Evolutionary conservation across 2,888 invertebrate genomes (phyloP).

Genomic region (Halictus ligatus): DNA sequence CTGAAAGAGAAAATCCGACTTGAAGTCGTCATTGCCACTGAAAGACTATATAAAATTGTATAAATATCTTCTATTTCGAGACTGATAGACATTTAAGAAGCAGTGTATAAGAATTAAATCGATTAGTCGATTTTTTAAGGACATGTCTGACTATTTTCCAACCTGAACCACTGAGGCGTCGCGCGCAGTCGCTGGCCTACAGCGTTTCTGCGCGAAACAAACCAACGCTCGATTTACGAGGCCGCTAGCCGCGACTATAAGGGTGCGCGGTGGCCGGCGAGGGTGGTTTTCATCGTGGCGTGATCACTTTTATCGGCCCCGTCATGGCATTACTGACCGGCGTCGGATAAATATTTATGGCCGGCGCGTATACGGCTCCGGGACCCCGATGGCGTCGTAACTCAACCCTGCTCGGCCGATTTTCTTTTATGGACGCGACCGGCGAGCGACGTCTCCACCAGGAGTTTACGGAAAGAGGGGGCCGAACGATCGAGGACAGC

Average conservation of each 20-base stretch:
- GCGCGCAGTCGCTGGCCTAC: not conserved
- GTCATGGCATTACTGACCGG: slow-evolving; percentile 44
- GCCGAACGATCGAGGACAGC: not conserved
- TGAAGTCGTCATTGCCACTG: no score
- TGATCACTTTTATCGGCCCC: slow-evolving; percentile 66
- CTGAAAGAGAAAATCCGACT: no score
- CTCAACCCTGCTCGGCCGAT: slow-evolving; percentile 52
- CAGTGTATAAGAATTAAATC: no score
- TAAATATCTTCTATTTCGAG: no score
- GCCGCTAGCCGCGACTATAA: not conserved
- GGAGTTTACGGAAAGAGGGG: slow-evolving; percentile 35
- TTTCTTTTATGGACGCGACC: slow-evolving; percentile 47
- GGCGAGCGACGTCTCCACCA: slow-evolving; percentile 26
- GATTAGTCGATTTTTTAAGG: no score
- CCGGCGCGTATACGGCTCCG: slow-evolving; percentile 30
- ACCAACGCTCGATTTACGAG: slow-evolving; percentile 63
- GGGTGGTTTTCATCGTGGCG: slow-evolving; percentile 52
- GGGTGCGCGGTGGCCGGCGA: not conserved
- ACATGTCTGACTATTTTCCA: no score
- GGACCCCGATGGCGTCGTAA: slow-evolving; percentile 59
- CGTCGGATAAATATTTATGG: slow-evolving; percentile 67
- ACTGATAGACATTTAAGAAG: no score
- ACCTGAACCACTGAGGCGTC: no score
- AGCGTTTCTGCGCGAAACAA: slow-evolving; percentile 39
- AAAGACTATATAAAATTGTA: no score